Percentiles rank a stretch among this genome's conserved stretches.
These are phyloP conservation scores for Drosophila insularis DNA, from an alignment of 1,140 invertebrate genomes.

Conservation along the genomic window DNA sequence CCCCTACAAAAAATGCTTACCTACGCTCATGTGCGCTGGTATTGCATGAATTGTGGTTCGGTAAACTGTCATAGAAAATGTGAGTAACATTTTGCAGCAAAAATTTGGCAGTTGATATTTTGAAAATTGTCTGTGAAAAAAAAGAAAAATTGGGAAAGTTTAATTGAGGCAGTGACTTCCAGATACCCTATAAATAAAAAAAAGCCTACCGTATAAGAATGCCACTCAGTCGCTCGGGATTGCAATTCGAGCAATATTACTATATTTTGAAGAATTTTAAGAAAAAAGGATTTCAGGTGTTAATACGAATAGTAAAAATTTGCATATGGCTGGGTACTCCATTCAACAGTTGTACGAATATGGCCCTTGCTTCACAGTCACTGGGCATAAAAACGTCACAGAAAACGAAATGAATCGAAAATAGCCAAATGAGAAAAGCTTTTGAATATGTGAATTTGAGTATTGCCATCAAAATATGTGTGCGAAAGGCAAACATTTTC, in stretches of 20 bases:
- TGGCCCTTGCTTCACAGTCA: not conserved
- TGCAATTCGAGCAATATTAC: too few relatives aligned
- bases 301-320: too few relatives aligned
- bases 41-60: conserved; percentile 3
- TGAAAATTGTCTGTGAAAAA: conserved; percentile 71
- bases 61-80: conserved; percentile 57
- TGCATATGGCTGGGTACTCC: not conserved
- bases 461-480: conserved; percentile 68
- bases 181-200: conserved; percentile 19
- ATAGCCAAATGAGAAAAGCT: conserved; percentile 31
- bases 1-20: not conserved
- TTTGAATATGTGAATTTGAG: conserved; percentile 54
- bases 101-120: conserved; percentile 80
- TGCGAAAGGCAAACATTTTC: conserved; percentile 68
- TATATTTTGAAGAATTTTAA: too few relatives aligned
- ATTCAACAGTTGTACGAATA: not conserved
- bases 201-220: not conserved
- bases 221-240: too few relatives aligned
- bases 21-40: not conserved
- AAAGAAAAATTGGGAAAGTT: conserved; percentile 9
- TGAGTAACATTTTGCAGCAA: conserved; percentile 67
- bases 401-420: conserved; percentile 33
- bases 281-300: too few relatives aligned
- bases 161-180: not conserved
- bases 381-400: not conserved